Evolutionary conservation across 2,888 invertebrate genomes (phyloP).

Genomic region (Platerodrilus igneus): DNA sequence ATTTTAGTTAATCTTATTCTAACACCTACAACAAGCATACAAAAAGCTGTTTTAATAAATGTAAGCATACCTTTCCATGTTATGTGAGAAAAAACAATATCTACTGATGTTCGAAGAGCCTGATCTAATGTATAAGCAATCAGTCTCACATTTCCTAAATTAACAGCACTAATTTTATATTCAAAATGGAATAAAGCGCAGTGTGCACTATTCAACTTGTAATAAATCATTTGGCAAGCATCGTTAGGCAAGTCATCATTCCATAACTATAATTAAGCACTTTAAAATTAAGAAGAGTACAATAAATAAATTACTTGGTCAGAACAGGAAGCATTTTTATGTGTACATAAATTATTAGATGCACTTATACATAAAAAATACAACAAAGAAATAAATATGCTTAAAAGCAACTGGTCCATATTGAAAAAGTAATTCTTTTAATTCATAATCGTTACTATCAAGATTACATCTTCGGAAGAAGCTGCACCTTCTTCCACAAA

Average conservation of each 20-base stretch:
- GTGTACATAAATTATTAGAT: too few relatives aligned
- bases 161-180: constrained; percentile 3
- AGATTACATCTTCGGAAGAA: too few relatives aligned
- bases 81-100: constrained; percentile 13
- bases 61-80: constrained; percentile 14
- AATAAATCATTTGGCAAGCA: constrained; percentile 10
- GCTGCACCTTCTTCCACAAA: too few relatives aligned
- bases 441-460: too few relatives aligned
- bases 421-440: too few relatives aligned
- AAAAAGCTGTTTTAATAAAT: not conserved
- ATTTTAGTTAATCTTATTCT: constrained; percentile 11
- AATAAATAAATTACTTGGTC: too few relatives aligned
- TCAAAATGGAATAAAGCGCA: constrained; percentile 11
- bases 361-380: too few relatives aligned
- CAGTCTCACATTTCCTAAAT: constrained; percentile 9
- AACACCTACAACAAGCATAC: constrained; percentile 6
- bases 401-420: too few relatives aligned
- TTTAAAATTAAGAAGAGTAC: too few relatives aligned
- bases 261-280: constrained; percentile 18
- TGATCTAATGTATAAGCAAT: constrained; percentile 4
- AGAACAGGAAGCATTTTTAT: too few relatives aligned
- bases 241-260: constrained; percentile 5
- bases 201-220: constrained; percentile 11
- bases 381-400: too few relatives aligned
- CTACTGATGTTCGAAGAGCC: constrained; percentile 7